Percentiles rank a stretch among this genome's conserved stretches.
Conservation (phyloP, 2,797 vertebrate species). For the Harpia harpyja region DNA sequence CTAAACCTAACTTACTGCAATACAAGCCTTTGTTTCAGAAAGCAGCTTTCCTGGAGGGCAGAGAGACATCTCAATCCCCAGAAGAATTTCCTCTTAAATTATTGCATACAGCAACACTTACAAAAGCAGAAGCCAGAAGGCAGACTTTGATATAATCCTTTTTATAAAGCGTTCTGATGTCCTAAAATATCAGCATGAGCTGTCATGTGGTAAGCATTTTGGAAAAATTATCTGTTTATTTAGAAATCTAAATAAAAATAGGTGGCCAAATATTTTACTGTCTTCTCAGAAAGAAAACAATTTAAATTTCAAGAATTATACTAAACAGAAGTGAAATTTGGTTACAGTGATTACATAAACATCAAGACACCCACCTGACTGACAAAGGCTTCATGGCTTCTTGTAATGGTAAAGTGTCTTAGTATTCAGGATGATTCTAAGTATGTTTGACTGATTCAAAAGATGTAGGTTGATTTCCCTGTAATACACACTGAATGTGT, state of each 20-base stretch:
- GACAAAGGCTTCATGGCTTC: neutral
- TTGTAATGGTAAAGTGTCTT: neutral
- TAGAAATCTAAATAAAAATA: slow-evolving; percentile 7
- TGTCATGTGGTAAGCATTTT: neutral
- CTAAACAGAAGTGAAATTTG: neutral
- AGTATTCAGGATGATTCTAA: neutral
- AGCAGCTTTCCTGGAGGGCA: slow-evolving; percentile 10
- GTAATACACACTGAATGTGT: neutral
- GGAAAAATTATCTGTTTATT: neutral
- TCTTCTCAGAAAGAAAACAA: neutral
- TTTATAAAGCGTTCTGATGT: neutral
- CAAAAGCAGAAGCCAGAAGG: slow-evolving; percentile 12
- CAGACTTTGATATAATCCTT: slow-evolving; percentile 18
- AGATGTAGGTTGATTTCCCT: neutral
- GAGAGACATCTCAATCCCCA: slow-evolving; percentile 6
- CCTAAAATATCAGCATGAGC: neutral
- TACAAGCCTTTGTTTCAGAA: neutral
- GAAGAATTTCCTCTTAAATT: slow-evolving; percentile 21
- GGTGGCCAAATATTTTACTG: neutral
- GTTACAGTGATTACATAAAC: neutral
- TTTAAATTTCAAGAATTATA: neutral
- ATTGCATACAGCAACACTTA: slow-evolving; percentile 5
- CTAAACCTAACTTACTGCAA: neutral
- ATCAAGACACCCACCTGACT: neutral
- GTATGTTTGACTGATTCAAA: neutral